Evolutionary conservation across 2,113 vertebrate genomes (phyloP), one percentile per base, ranked within the genome.

Genomic region (Sander lucioperca): DNA sequence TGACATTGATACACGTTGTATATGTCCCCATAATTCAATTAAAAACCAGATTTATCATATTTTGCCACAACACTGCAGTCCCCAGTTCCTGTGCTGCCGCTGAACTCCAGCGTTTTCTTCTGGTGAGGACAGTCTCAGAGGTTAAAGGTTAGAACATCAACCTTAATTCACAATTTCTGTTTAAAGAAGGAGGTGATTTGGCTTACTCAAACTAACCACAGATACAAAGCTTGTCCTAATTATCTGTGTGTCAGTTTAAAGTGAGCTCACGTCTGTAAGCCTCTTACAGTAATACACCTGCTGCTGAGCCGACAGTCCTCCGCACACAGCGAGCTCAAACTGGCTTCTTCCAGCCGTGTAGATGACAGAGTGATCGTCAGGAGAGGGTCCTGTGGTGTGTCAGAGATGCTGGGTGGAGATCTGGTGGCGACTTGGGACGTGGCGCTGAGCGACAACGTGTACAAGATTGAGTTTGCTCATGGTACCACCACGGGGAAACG

Each of bases 401-500:
- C 36, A 1, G 36, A 39, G 8, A 39, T 95, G 92, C 96, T 98
- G 96, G 85, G 96, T 0, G 89, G 87, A 76, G 97, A 99, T 80
- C 82, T 97, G 56, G 98, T 97, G 80, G 98, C 96, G 0, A 86
- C 95, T 67, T 99, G 98, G 98, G 97, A 98, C 56, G 96, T 99
- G 86, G 96, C 95, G 27, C 93, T 99, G 69, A 99, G 97, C 86
- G 98, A 99, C 21, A 96, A 97, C 23, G 84, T 98, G 65, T 96
- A 97, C 93, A 96, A 95, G 92, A 96, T 99, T 59, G 96, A 99
- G 90, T 99, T 99, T 89, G 96, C 97, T 86, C 98, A 99, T 13
- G 97, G 98, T 36, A 99, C 98, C 51, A 97, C 97, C 23, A 97
- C 97, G 12, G 98, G 98, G 80, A 99, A 97, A 84, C 94, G 98